phyloP scores from a whole-genome alignment of 2,113 vertebrate species.

The Prionailurus viverrinus region DNA sequence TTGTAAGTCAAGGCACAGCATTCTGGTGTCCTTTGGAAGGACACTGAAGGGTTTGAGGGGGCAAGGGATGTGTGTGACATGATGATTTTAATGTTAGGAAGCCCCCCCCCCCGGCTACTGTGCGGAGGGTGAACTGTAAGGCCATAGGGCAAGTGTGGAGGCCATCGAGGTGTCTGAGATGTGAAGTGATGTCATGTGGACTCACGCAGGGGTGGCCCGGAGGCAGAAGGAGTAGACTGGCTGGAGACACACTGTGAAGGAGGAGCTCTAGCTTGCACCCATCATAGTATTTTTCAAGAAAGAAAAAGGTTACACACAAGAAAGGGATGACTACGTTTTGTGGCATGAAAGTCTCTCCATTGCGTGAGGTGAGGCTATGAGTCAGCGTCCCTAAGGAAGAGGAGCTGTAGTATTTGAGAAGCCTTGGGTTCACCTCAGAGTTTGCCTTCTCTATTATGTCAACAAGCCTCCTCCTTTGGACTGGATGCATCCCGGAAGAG shows the following conservation, averaged over 20 bases:
- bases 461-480: neutral
- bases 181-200: neutral
- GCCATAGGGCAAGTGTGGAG: neutral
- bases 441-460: neutral
- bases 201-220: neutral
- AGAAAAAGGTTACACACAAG: neutral
- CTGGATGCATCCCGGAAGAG: too few species aligned
- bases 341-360: neutral
- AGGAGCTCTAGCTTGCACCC: too few species aligned
- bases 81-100: neutral
- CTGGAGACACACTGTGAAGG: neutral
- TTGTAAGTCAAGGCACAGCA: neutral
- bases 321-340: neutral
- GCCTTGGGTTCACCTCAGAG: too few species aligned
- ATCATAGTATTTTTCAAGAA: neutral
- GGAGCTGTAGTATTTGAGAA: neutral
- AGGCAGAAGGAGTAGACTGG: neutral
- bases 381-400: neutral
- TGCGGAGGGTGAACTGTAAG: neutral
- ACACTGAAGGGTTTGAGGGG: neutral
- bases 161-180: neutral
- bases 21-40: neutral
- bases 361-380: neutral
- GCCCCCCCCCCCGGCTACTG: neutral
- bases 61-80: too few species aligned